A percentile compares a stretch with the other conserved stretches of the same genome.
phyloP scores from a whole-genome alignment of 2,797 vertebrate genomes.

The Scolopax rusticola region DNA sequence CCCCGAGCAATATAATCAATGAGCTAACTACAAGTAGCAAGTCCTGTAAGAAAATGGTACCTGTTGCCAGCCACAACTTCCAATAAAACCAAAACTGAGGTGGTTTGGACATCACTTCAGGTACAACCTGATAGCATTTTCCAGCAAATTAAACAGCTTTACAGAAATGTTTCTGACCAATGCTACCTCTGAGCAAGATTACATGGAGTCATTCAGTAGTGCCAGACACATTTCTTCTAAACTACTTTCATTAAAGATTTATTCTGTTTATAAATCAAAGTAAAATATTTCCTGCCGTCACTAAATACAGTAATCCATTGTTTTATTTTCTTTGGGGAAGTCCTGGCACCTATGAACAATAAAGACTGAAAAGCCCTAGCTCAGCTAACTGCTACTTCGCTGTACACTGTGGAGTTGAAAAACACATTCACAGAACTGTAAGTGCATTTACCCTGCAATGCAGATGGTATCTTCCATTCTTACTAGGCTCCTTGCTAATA shows the following conservation, averaged over 20 bases:
- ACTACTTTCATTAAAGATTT: not conserved
- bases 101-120: not conserved
- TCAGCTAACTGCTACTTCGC: not conserved
- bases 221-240: not conserved
- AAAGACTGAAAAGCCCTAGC: not conserved
- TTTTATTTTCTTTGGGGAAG: not conserved
- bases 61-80: not conserved
- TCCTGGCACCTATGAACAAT: not conserved
- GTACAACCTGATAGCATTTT: not conserved
- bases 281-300: conserved; percentile 7
- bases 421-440: not conserved
- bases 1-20: fast-evolving
- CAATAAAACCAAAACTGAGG: not conserved
- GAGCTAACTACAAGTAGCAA: not conserved
- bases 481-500: not conserved
- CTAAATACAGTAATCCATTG: not conserved
- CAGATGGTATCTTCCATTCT: not conserved
- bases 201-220: not conserved
- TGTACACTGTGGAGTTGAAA: not conserved
- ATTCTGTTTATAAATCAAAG: conserved; percentile 21
- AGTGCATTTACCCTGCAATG: not conserved
- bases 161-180: not conserved
- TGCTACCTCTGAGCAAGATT: not conserved
- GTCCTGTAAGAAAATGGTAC: not conserved
- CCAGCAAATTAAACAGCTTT: conserved; percentile 3